These are phyloP conservation scores for Phalacrocorax brasilianus DNA, from an alignment of 2,113 vertebrate species.

Conservation along the genomic window DNA sequence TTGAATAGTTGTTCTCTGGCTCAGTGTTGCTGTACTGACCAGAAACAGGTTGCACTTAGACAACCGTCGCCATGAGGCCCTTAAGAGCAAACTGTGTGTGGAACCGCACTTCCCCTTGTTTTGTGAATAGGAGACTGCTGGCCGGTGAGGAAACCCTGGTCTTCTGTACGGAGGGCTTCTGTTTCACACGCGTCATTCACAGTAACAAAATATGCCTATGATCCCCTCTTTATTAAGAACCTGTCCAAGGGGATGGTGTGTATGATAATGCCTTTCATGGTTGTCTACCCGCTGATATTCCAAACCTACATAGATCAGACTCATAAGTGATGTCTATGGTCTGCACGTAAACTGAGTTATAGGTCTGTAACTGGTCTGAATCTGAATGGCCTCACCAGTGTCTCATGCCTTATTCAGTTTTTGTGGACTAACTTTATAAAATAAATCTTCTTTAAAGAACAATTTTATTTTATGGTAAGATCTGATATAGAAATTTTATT, in stretches of 20 bases:
- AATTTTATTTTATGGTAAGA: not conserved
- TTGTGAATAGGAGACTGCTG: not conserved
- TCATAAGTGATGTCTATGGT: not conserved
- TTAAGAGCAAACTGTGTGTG: not conserved
- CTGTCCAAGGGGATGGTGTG: not conserved
- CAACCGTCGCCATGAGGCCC: accelerated
- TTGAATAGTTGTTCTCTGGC: not conserved
- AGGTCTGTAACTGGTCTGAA: not conserved
- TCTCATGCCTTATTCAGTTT: not conserved
- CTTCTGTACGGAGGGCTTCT: not conserved
- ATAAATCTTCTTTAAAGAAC: not conserved
- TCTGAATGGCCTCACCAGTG: not conserved
- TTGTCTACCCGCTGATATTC: not conserved
- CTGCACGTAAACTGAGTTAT: not conserved
- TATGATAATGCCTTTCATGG: not conserved
- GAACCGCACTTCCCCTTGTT: not conserved
- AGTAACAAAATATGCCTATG: not conserved
- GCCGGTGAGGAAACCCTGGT: not conserved
- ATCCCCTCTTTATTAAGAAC: not conserved
- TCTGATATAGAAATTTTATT: not conserved
- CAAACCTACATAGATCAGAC: not conserved
- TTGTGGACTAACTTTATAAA: not conserved
- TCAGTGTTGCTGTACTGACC: not conserved
- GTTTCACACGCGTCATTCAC: not conserved
- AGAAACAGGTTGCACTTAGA: not conserved